phyloP scores from a whole-genome alignment of 2,888 invertebrate genomes.

The Cyclophora punctaria region DNA sequence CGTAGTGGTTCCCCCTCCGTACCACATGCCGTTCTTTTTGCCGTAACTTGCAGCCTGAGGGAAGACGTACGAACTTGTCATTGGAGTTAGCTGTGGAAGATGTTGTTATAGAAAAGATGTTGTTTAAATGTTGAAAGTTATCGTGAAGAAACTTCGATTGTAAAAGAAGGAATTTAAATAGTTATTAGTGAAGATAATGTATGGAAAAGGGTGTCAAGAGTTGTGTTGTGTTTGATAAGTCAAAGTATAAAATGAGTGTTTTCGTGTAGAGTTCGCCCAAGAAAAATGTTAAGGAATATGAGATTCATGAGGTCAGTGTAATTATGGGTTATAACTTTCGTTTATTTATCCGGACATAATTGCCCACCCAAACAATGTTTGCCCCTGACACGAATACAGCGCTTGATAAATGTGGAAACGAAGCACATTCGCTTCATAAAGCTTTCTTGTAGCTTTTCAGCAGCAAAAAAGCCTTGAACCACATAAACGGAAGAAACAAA shows the following conservation, averaged over 20 bases:
- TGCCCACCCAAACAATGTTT: conserved; percentile 6
- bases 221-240: too few species aligned
- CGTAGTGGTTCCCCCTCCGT: conserved; percentile 75
- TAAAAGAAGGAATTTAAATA: too few species aligned
- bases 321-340: not conserved
- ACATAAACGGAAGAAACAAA: conserved; percentile 6
- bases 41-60: conserved; percentile 90
- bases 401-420: conserved; percentile 49
- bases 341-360: not conserved
- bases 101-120: too few species aligned
- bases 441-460: conserved; percentile 4
- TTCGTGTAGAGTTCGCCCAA: too few species aligned
- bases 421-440: conserved; percentile 9
- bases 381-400: conserved; percentile 53
- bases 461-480: conserved; percentile 13
- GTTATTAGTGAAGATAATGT: too few species aligned
- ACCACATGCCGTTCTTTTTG: conserved; percentile 93
- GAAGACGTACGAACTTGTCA: not conserved
- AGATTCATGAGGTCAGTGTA: not conserved
- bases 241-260: too few species aligned
- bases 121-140: too few species aligned
- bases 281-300: not conserved
- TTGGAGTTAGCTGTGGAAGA: too few species aligned
- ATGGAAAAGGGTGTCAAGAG: too few species aligned
- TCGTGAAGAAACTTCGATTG: too few species aligned